Evolutionary conservation across 2,888 invertebrate genomes (phyloP).

Genomic region (Cheilosia scutellata): DNA sequence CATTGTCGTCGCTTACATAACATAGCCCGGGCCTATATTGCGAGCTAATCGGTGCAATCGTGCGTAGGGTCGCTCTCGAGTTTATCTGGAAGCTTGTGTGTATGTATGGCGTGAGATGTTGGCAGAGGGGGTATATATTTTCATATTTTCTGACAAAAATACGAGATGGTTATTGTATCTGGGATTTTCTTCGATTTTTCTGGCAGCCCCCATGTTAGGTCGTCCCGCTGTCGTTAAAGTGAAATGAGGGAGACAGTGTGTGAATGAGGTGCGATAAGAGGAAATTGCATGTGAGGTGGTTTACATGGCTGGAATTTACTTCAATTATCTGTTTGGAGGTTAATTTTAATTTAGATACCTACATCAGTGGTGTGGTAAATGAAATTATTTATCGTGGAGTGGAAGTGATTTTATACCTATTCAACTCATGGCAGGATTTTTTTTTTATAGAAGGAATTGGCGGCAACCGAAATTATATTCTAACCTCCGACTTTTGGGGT

Average conservation of each 20-base stretch:
- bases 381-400: background rate
- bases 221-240: slow-evolving; percentile 36
- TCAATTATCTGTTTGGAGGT: background rate
- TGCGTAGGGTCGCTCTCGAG: slow-evolving; percentile 65
- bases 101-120: slow-evolving; percentile 26
- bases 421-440: background rate
- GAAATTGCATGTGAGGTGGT: slow-evolving; percentile 63
- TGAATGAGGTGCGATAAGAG: slow-evolving; percentile 72
- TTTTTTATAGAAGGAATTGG: background rate
- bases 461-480: too few relatives aligned
- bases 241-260: slow-evolving; percentile 54
- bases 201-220: background rate
- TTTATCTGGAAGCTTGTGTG: slow-evolving; percentile 51
- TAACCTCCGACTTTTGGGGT: too few relatives aligned
- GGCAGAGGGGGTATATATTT: slow-evolving; percentile 42
- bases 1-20: background rate
- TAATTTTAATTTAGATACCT: background rate
- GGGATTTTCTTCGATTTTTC: slow-evolving; percentile 32
- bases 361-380: background rate
- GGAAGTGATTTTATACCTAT: background rate
- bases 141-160: slow-evolving; percentile 51
- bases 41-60: slow-evolving; percentile 72
- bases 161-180: slow-evolving; percentile 32
- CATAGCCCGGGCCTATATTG: slow-evolving; percentile 39
- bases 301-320: slow-evolving; percentile 31